A percentile compares a stretch with the other conserved stretches of the same genome.
Conservation (phyloP, 2,113 vertebrate genomes). For the Ophthalmolycus amberensis region DNA sequence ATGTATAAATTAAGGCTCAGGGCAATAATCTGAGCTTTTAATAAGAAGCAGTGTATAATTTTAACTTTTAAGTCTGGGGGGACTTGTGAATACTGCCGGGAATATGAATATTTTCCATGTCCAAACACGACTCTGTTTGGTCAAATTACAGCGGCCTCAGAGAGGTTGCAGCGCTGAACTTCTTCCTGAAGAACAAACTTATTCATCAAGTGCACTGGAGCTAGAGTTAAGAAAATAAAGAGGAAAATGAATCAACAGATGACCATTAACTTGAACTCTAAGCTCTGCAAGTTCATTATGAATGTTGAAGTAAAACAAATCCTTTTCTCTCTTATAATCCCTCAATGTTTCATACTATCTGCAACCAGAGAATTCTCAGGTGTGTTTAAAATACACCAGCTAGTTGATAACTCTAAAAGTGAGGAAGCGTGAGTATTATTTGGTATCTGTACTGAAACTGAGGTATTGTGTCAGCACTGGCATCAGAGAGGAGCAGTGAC, state of each 20-base stretch:
- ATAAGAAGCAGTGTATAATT: slow-evolving; percentile 71
- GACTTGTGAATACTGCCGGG: slow-evolving; percentile 6
- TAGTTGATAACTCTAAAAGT: neutral
- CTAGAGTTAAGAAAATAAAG: neutral
- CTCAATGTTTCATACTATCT: neutral
- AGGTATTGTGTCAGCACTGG: neutral
- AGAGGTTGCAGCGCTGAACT: slow-evolving; percentile 1
- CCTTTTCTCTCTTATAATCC: slow-evolving; percentile 13
- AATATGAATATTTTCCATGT: slow-evolving; percentile 60
- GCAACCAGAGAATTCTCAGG: neutral
- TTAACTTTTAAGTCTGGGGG: slow-evolving; percentile 68
- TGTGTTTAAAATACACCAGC: no score
- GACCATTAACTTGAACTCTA: slow-evolving; percentile 18
- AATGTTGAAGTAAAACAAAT: neutral
- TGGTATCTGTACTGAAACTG: neutral
- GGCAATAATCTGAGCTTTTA: slow-evolving; percentile 74
- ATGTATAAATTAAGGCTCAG: slow-evolving; percentile 81
- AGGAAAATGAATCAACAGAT: slow-evolving; percentile 27
- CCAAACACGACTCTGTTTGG: slow-evolving; percentile 73
- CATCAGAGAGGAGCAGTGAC: no score
- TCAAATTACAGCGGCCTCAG: slow-evolving; percentile 44
- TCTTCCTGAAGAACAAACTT: slow-evolving; percentile 42
- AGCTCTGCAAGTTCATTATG: slow-evolving; percentile 18
- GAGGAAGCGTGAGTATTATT: neutral
- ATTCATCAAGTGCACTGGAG: slow-evolving; percentile 38